phyloP scores from a whole-genome alignment of 2,888 invertebrate species.

The Nomada ferruginata region DNA sequence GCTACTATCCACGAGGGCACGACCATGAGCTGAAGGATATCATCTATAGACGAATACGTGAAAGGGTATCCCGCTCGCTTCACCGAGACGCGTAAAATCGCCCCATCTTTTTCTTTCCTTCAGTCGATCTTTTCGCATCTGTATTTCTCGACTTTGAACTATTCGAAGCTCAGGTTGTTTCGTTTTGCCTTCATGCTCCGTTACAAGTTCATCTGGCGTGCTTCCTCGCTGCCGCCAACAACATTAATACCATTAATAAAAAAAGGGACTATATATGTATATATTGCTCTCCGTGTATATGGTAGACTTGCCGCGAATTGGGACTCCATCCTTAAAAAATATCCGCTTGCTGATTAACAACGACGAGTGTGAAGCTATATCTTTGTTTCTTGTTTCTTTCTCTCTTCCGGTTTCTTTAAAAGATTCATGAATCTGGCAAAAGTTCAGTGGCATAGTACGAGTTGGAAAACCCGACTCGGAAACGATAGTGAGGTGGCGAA shows the following conservation, averaged over 20 bases:
- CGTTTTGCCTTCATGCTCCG: background rate
- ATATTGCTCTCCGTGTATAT: too few species aligned
- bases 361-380: too few species aligned
- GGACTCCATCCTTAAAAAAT: too few species aligned
- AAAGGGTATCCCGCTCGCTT: constrained; percentile 71
- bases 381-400: too few species aligned
- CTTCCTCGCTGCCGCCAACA: too few species aligned
- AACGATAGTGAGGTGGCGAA: constrained; percentile 37
- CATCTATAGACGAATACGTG: constrained; percentile 76
- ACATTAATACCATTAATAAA: background rate
- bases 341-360: too few species aligned
- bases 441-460: constrained; percentile 2
- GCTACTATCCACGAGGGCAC: constrained; percentile 70
- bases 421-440: too few species aligned
- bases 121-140: constrained; percentile 1
- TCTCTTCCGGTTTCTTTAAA: too few species aligned
- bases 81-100: constrained; percentile 62
- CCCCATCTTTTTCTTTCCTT: constrained; percentile 45
- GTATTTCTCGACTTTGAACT: constrained; percentile 9
- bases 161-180: background rate
- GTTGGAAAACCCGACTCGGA: constrained; percentile 10
- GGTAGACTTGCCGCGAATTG: too few species aligned
- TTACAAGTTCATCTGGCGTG: too few species aligned
- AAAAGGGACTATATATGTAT: too few species aligned
- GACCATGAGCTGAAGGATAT: constrained; percentile 78